Base-by-base conservation (phyloP, 2,113 vertebrate species). In the Dolichotis patagonum region DNA sequence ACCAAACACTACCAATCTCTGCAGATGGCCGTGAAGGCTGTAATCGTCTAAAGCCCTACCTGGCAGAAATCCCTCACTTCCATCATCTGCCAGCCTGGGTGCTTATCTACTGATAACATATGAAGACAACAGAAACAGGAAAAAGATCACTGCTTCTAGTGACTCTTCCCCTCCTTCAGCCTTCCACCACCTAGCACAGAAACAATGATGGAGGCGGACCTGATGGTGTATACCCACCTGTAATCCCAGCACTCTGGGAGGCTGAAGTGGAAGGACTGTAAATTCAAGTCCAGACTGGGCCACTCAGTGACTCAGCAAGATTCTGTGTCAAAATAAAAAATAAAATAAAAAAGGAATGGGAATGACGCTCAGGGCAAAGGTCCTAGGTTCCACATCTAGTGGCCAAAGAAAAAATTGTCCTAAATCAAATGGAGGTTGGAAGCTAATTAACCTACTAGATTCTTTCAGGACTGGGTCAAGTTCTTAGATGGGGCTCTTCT, bases 151-250 rank as follows among this genome's bases (percentile, higher is more conserved):
- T 96, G 26, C n/a, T 78, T 75, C 41, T 84, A 87, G 81, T 43
- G 14, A 89, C 1, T 41, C 19, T 71, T 85, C 84, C 84, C 52
- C 32, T 91, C 63, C 56, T 62, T 88, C 54, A 62, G 58, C 17
- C 26, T 93, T 93, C 93, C 19, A 92, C 54, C 85, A 49, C 46
- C 32, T 81, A 49, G n/a, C 75, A 35, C n/a, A 86, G 92, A 94
- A 91, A 83, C 24, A 90, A 46, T 38, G 35, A 52, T 4, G 49
- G 77, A n/a, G 41, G 16, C 30, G 32, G 17, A 54, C 17, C 32
- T 11, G 17, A 17, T 35, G 17, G 49, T 5, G 4, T 3, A 16
- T 4, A 20, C 49, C 49, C 4, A 20, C 30, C 49, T n/a, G 19
- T 80, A 54, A 52, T 46, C 24, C 8, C 77, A 54, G 49, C 17